Percentiles rank a stretch among this genome's conserved stretches.
phyloP scores from a whole-genome alignment of 2,113 vertebrate genomes.

The Pterophyllum scalare region DNA sequence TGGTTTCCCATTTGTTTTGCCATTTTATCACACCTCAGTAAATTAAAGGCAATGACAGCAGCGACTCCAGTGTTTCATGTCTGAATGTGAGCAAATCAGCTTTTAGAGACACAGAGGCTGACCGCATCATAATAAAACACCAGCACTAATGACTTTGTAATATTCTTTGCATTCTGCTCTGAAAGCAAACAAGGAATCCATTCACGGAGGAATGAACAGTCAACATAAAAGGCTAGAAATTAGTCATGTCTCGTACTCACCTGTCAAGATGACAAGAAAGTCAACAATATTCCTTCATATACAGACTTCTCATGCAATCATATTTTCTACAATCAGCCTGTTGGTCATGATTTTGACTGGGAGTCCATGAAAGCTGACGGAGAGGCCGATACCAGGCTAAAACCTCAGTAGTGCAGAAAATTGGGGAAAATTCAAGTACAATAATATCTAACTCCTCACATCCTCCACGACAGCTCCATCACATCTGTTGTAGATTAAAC shows the following conservation, averaged over 20 bases:
- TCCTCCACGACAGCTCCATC: neutral
- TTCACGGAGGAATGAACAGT: conserved; percentile 18
- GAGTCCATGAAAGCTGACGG: neutral
- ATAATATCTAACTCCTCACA: neutral
- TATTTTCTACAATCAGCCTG: neutral
- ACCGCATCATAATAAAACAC: conserved; percentile 41
- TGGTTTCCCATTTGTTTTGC: conserved; percentile 48
- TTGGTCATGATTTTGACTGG: neutral
- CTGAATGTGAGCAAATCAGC: conserved; percentile 33
- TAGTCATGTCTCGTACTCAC: neutral
- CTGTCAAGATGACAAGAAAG: neutral
- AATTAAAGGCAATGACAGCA: conserved; percentile 42
- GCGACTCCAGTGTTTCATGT: conserved; percentile 9
- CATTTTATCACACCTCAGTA: conserved; percentile 38
- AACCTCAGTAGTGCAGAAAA: neutral
- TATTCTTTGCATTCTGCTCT: conserved; percentile 17
- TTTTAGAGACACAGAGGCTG: conserved; percentile 18
- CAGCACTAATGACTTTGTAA: conserved; percentile 20
- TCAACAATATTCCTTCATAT: neutral
- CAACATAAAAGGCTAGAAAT: neutral
- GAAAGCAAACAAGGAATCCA: conserved; percentile 8
- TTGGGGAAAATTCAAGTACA: neutral
- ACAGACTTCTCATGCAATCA: neutral
- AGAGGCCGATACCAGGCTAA: neutral
- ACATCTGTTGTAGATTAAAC: neutral